Conservation (phyloP, 2,797 vertebrate species). For the Mormyrus proboscirostris region DNA sequence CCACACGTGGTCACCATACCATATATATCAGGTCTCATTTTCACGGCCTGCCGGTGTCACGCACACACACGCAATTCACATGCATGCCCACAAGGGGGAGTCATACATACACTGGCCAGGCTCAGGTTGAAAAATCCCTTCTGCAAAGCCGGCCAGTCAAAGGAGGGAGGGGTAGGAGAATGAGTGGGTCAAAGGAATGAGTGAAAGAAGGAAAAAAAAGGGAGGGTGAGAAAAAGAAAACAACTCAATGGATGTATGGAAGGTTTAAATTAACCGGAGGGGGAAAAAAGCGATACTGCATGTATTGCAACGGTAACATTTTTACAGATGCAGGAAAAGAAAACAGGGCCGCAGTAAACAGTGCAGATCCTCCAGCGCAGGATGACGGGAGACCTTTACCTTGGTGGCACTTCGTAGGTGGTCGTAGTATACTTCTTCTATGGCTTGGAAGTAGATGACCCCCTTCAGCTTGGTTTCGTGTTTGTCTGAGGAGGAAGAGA, state of each 20-base stretch:
- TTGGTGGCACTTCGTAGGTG: slow-evolving; percentile 92
- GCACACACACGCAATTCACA: background rate
- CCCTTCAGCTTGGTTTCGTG: slow-evolving; percentile 94
- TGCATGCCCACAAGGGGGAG: background rate
- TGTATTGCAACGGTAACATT: background rate
- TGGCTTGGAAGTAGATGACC: slow-evolving; percentile 95
- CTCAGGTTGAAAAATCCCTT: slow-evolving; percentile 64
- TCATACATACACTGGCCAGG: slow-evolving; percentile 61
- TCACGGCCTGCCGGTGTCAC: background rate
- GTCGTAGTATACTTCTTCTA: slow-evolving; percentile 94
- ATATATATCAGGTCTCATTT: background rate
- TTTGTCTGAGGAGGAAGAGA: slow-evolving; percentile 63
- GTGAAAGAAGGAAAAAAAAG: slow-evolving; percentile 18
- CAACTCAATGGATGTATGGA: background rate
- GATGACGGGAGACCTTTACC: slow-evolving; percentile 54
- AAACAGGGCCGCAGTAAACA: background rate
- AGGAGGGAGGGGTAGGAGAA: slow-evolving; percentile 29
- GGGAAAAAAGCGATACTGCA: background rate
- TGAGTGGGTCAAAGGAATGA: slow-evolving; percentile 26
- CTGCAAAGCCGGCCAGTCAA: slow-evolving; percentile 49
- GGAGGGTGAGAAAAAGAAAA: slow-evolving; percentile 3
- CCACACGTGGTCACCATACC: background rate
- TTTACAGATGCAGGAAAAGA: background rate
- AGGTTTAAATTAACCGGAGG: background rate
- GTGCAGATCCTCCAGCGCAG: background rate